Conservation (phyloP, 2,797 vertebrate genomes). For the Acrocephalus scirpaceus region DNA sequence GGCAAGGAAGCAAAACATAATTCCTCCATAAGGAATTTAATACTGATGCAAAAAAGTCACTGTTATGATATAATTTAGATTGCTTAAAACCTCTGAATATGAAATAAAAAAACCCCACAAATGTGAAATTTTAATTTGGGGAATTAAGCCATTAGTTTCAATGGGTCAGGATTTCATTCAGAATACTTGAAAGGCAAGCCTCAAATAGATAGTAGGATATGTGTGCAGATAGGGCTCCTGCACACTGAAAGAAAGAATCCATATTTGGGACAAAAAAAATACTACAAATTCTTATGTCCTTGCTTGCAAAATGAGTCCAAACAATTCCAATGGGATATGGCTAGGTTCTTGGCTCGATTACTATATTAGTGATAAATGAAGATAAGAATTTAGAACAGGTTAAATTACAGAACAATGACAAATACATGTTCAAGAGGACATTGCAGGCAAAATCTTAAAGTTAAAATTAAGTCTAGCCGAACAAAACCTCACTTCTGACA, state of each 20-base stretch:
- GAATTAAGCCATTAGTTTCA: background rate
- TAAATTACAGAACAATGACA: background rate
- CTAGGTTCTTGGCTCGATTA: background rate
- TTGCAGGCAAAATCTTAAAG: background rate
- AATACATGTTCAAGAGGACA: background rate
- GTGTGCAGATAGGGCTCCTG: background rate
- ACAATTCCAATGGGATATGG: background rate
- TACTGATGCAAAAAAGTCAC: background rate
- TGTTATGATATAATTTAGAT: background rate
- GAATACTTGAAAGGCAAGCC: background rate
- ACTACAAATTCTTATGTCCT: background rate
- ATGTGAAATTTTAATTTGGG: background rate
- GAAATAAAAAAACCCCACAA: background rate
- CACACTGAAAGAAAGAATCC: background rate
- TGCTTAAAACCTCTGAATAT: background rate
- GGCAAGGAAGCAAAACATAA: background rate
- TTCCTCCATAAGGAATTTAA: background rate
- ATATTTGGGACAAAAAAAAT: background rate
- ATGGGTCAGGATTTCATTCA: background rate
- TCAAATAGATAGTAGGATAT: background rate
- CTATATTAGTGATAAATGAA: background rate
- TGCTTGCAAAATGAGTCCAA: background rate
- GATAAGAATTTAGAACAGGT: slow-evolving; percentile 15
- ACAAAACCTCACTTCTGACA: slow-evolving; percentile 15
- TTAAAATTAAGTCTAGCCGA: slow-evolving; percentile 16